Percentiles rank a stretch among this genome's conserved stretches.
phyloP scores from a whole-genome alignment of 2,888 invertebrate genomes.

The Pediacus dermestoides region DNA sequence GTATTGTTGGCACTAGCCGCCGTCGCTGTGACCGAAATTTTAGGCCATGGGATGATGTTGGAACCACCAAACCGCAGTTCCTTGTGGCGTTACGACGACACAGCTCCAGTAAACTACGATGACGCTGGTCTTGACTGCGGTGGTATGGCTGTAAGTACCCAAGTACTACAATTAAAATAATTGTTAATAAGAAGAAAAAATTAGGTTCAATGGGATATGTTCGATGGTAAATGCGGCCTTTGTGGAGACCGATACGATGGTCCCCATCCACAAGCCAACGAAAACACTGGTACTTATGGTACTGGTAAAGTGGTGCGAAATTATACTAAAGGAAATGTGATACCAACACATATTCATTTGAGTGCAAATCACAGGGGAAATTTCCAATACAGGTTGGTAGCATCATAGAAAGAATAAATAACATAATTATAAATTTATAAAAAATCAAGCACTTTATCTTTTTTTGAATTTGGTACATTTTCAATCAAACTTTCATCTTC shows the following conservation, averaged over 20 bases:
- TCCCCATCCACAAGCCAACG: slow-evolving; percentile 45
- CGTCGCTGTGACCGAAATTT: no score
- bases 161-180: no score
- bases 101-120: slow-evolving; percentile 49
- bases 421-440: no score
- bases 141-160: slow-evolving; percentile 46
- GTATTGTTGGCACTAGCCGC: no score
- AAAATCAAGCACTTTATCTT: no score
- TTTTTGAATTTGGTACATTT: no score
- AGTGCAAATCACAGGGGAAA: slow-evolving; percentile 48
- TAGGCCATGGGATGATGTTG: slow-evolving; percentile 52
- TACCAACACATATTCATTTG: slow-evolving; percentile 39
- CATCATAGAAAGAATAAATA: no score
- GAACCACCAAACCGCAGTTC: slow-evolving; percentile 52
- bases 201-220: slow-evolving; percentile 29
- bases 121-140: slow-evolving; percentile 54
- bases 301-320: slow-evolving; percentile 44
- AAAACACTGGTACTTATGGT: slow-evolving; percentile 50
- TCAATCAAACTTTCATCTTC: no score
- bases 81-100: slow-evolving; percentile 50
- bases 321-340: slow-evolving; percentile 40
- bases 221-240: slow-evolving; percentile 42
- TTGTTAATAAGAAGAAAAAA: no score
- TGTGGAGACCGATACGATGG: slow-evolving; percentile 46
- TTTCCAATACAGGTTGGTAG: slow-evolving; percentile 39